phyloP scores from a whole-genome alignment of 2,113 vertebrate genomes.

The Crotalus viridis region DNA sequence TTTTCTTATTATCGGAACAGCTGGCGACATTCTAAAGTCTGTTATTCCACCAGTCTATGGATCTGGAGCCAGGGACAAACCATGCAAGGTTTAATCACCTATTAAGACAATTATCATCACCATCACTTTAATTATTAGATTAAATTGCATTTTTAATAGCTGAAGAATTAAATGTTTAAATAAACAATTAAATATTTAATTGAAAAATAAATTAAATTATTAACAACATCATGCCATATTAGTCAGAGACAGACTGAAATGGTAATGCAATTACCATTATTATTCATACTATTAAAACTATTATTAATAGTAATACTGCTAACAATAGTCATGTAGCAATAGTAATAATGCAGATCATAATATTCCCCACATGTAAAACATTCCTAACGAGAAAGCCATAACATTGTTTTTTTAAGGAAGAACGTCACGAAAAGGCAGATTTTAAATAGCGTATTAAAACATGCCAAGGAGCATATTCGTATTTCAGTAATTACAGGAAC shows the following conservation, averaged over 20 bases:
- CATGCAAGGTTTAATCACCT: neutral
- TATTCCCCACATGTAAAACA: neutral
- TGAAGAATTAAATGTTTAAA: neutral
- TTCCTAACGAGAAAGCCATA: neutral
- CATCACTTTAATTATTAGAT: neutral
- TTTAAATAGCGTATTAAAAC: neutral
- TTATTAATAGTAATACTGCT: neutral
- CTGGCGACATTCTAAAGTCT: neutral
- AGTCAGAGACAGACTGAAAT: neutral
- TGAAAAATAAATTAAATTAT: neutral
- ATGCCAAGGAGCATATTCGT: neutral
- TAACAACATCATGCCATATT: neutral
- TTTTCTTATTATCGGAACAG: neutral
- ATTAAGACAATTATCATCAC: neutral
- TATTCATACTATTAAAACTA: neutral
- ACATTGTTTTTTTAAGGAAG: neutral
- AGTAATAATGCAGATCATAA: neutral
- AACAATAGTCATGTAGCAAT: neutral
- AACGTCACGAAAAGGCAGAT: neutral
- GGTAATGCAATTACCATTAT: neutral
- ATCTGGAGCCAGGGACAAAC: neutral
- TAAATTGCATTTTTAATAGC: neutral
- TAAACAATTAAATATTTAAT: neutral
- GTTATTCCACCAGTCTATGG: neutral
- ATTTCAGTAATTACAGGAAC: neutral